Conservation (phyloP, 2,888 invertebrate species). For the Conops quadrifasciatus region DNA sequence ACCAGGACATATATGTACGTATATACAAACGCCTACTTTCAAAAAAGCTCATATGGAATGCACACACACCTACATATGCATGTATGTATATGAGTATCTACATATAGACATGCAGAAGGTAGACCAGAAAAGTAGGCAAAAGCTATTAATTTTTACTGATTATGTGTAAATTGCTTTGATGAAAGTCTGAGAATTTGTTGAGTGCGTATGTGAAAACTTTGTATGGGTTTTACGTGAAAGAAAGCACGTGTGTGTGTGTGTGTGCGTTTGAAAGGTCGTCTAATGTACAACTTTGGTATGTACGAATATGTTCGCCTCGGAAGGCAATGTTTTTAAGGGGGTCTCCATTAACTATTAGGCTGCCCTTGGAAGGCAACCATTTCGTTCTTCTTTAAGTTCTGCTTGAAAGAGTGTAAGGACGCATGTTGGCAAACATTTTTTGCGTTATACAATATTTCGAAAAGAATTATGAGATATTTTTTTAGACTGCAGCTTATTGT, state of each 20-base stretch:
- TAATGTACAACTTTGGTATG: too few species aligned
- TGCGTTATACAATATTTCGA: too few species aligned
- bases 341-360: too few species aligned
- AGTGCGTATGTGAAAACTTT: background rate
- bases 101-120: background rate
- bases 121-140: constrained; percentile 42
- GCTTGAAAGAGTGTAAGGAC: too few species aligned
- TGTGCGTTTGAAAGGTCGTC: too few species aligned
- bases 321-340: too few species aligned
- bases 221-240: background rate
- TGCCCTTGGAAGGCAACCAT: too few species aligned
- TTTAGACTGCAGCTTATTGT: background rate
- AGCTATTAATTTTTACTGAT: constrained; percentile 48
- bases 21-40: too few species aligned
- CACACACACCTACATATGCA: background rate
- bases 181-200: constrained; percentile 38
- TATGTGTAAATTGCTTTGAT: constrained; percentile 53
- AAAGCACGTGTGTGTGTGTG: background rate
- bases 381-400: too few species aligned
- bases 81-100: background rate
- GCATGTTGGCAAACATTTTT: too few species aligned
- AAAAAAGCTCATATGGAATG: background rate
- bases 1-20: too few species aligned
- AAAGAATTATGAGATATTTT: background rate
- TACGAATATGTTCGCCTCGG: too few species aligned